Evolutionary conservation across 2,113 vertebrate species (phyloP).

Genomic region (Brachionichthys hirsutus): DNA sequence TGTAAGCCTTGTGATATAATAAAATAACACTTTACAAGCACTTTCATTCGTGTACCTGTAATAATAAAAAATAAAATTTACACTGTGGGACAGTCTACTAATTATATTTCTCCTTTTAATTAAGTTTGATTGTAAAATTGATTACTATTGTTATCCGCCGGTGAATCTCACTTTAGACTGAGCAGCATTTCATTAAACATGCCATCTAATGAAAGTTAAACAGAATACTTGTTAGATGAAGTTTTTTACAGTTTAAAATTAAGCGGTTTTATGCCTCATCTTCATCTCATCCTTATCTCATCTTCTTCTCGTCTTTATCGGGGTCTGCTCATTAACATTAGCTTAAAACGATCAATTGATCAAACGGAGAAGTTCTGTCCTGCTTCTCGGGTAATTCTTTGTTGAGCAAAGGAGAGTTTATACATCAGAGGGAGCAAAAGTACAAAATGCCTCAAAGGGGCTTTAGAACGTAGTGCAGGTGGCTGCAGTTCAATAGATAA

Average conservation of each 20-base stretch:
- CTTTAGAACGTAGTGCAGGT: conserved; percentile 4
- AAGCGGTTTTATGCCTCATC: too few relatives aligned
- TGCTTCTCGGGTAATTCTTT: too few relatives aligned
- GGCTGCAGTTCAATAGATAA: conserved; percentile 31
- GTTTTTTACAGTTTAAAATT: too few relatives aligned
- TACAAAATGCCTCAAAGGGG: conserved; percentile 5
- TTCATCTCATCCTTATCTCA: too few relatives aligned
- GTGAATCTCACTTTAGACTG: too few relatives aligned
- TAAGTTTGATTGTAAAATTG: conserved; percentile 19
- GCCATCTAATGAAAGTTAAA: too few relatives aligned
- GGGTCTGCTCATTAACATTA: background rate
- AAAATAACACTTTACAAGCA: too few relatives aligned
- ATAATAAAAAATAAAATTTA: background rate
- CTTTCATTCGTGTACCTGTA: too few relatives aligned
- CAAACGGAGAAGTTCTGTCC: background rate
- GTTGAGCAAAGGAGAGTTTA: conserved; percentile 1
- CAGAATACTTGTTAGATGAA: too few relatives aligned
- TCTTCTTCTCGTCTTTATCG: too few relatives aligned
- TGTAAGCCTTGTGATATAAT: too few relatives aligned
- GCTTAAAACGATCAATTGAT: conserved; percentile 22
- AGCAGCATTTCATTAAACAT: too few relatives aligned
- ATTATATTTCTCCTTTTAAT: conserved; percentile 28
- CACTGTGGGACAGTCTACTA: background rate
- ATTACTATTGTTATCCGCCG: conserved; percentile 12
- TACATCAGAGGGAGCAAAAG: conserved; percentile 16